These are phyloP conservation scores for Uromys caudimaculatus DNA, from an alignment of 2,797 vertebrate genomes.

Conservation along the genomic window DNA sequence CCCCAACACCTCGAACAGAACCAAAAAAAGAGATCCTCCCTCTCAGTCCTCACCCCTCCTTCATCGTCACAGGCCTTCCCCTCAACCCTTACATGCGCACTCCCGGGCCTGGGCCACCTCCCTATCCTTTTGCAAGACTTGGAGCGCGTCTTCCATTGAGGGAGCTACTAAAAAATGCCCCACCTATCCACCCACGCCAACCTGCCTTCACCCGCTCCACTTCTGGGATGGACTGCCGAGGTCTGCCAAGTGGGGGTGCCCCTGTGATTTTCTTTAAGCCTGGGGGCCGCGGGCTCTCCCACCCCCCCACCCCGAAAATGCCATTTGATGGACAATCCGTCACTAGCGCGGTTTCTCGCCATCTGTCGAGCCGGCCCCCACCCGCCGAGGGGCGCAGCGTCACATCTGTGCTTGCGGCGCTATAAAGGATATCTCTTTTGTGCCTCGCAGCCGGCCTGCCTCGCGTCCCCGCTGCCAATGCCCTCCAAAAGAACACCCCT, in stretches of 20 bases:
- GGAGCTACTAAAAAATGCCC: background rate
- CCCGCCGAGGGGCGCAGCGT: slow-evolving; percentile 68
- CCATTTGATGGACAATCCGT: slow-evolving; percentile 69
- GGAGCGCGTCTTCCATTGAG: background rate
- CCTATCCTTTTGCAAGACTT: background rate
- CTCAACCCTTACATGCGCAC: background rate
- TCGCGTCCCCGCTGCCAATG: background rate
- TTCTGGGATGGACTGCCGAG: background rate
- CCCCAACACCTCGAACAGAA: background rate
- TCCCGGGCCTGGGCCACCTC: background rate
- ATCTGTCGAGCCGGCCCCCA: slow-evolving; percentile 75
- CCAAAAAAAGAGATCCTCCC: background rate
- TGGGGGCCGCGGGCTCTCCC: background rate
- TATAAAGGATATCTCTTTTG: slow-evolving; percentile 63
- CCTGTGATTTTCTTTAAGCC: background rate
- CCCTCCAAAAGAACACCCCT: background rate
- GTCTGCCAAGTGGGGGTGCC: background rate
- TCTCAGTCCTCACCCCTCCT: background rate
- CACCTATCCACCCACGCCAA: background rate
- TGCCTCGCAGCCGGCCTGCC: slow-evolving; percentile 61
- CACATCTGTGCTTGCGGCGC: slow-evolving; percentile 69
- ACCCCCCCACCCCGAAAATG: slow-evolving; percentile 61
- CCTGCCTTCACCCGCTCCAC: background rate
- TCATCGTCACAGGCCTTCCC: rapidly evolving
- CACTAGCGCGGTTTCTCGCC: slow-evolving; percentile 66